Evolutionary conservation across 1,140 invertebrate species (phyloP).

Genomic region (Bombus sylvicola): DNA sequence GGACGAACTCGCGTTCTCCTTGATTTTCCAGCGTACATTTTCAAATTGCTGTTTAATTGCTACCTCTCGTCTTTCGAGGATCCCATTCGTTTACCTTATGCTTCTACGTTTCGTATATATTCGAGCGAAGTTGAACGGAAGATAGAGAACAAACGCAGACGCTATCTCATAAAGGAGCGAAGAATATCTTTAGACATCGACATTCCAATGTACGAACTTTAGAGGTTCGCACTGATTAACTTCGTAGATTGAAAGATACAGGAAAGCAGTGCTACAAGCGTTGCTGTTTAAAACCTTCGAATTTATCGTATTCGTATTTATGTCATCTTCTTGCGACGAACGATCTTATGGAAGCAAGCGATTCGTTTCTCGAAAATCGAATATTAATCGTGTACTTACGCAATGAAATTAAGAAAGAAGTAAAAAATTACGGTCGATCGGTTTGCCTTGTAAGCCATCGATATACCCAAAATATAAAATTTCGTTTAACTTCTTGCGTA

Average conservation of each 20-base stretch:
- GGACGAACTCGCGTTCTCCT: slow-evolving; percentile 13
- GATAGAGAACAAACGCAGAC: too few relatives aligned
- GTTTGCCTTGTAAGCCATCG: neutral
- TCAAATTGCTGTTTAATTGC: neutral
- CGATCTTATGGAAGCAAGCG: neutral
- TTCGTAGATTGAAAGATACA: neutral
- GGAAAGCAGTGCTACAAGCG: neutral
- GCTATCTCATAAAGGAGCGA: neutral
- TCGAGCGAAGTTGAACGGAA: too few relatives aligned
- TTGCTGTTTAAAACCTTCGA: neutral
- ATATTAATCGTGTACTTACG: neutral
- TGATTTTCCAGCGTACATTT: neutral
- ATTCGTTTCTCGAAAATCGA: neutral
- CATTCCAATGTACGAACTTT: neutral
- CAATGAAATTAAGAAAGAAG: neutral
- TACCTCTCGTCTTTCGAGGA: neutral
- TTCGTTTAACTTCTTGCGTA: too few relatives aligned
- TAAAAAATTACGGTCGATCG: neutral
- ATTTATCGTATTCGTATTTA: neutral
- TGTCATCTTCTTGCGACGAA: neutral
- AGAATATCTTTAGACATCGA: neutral
- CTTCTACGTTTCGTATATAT: too few relatives aligned
- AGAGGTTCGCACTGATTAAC: too few relatives aligned
- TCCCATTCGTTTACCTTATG: too few relatives aligned
- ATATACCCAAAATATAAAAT: too few relatives aligned